Percentiles rank a stretch among this genome's conserved stretches.
phyloP scores from a whole-genome alignment of 2,888 invertebrate species.

The Lepidochrysops patricia region DNA sequence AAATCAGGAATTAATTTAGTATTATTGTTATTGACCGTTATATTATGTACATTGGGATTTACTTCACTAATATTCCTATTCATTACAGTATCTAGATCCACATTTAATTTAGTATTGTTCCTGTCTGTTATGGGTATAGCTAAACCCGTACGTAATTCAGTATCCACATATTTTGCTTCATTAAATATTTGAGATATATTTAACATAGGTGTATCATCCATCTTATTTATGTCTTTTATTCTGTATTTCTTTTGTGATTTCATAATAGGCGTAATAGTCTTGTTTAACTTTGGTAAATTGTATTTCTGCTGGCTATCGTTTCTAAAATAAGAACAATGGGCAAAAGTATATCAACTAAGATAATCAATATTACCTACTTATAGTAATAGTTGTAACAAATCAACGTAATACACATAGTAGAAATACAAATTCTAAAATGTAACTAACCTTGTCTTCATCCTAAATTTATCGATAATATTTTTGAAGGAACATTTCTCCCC shows the following conservation, averaged over 20 bases:
- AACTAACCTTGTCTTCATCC: conserved; percentile 23
- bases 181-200: not conserved
- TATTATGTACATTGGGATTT: not conserved
- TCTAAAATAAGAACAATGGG: not conserved
- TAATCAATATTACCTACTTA: too few species aligned
- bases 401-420: too few species aligned
- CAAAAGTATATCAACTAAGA: too few species aligned
- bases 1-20: not conserved
- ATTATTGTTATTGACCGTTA: not conserved
- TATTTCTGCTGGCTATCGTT: not conserved
- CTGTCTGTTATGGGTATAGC: not conserved
- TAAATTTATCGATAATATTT: conserved; percentile 46
- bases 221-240: conserved; percentile 45
- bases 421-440: not conserved
- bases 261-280: conserved; percentile 8
- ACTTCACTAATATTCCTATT: not conserved
- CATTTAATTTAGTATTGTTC: not conserved
- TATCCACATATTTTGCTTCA: not conserved
- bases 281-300: not conserved
- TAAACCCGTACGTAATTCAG: not conserved
- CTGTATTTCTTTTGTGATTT: conserved; percentile 44
- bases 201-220: conserved; percentile 20
- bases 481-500: conserved; percentile 23
- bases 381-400: too few species aligned
- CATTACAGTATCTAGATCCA: not conserved